A percentile compares a stretch with the other conserved stretches of the same genome.
phyloP scores from a whole-genome alignment of 1,140 invertebrate species.

The Uloborus diversus region DNA sequence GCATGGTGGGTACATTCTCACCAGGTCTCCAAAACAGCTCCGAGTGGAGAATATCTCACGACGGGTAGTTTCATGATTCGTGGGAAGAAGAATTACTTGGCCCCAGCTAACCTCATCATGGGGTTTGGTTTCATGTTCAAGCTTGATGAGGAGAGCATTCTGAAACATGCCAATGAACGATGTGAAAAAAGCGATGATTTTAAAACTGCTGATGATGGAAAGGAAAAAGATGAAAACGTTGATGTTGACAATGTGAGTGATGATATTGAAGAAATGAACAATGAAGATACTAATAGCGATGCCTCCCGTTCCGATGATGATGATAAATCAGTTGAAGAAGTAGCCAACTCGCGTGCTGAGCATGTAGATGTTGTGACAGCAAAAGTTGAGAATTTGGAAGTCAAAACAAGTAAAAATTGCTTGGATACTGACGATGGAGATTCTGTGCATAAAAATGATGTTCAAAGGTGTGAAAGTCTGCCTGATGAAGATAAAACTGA shows the following conservation, averaged over 20 bases:
- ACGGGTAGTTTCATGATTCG: slow-evolving; percentile 98
- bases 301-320: neutral
- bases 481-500: no score
- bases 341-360: neutral
- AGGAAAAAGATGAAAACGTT: slow-evolving; percentile 41
- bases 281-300: slow-evolving; percentile 23
- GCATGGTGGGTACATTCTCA: slow-evolving; percentile 97
- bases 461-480: no score
- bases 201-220: slow-evolving; percentile 34
- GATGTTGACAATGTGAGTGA: slow-evolving; percentile 56
- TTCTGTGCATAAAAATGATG: neutral
- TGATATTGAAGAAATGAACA: slow-evolving; percentile 43
- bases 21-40: slow-evolving; percentile 94
- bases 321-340: slow-evolving; percentile 47
- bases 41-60: slow-evolving; percentile 94
- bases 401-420: no score
- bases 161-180: slow-evolving; percentile 65
- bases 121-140: slow-evolving; percentile 94
- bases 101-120: slow-evolving; percentile 88
- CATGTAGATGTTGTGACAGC: neutral
- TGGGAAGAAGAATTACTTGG: slow-evolving; percentile 97
- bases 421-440: no score
- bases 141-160: slow-evolving; percentile 72
- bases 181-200: slow-evolving; percentile 46
- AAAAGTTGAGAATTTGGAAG: neutral